These are phyloP conservation scores for Caenorhabditis sp. DNA, from an alignment of 2,888 invertebrate genomes.

Conservation along the genomic window DNA sequence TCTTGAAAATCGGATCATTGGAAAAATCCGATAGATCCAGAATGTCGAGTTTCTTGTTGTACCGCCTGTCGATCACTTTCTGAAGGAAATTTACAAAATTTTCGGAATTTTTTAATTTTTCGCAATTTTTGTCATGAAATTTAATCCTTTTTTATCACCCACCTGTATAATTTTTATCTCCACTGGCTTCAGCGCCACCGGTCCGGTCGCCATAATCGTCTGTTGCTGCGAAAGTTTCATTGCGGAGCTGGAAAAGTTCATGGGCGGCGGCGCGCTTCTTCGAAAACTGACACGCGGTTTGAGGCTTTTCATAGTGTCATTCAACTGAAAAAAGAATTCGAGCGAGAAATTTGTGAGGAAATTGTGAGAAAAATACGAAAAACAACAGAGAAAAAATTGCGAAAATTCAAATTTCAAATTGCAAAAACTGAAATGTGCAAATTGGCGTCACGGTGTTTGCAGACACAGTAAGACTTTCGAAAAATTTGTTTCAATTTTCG, in stretches of 20 bases:
- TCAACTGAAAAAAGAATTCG: background rate
- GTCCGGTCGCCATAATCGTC: too few species aligned
- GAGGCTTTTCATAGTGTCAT: too few species aligned
- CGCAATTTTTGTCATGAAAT: too few species aligned
- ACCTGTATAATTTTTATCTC: background rate
- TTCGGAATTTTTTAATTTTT: too few species aligned
- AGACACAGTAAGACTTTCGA: background rate
- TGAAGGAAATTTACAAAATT: too few species aligned
- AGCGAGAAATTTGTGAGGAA: background rate
- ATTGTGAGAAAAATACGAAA: background rate
- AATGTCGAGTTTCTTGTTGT: conserved; percentile 66
- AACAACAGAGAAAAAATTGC: too few species aligned
- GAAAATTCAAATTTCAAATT: too few species aligned
- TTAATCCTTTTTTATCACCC: background rate
- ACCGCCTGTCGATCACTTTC: conserved; percentile 74
- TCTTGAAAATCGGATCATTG: conserved; percentile 67
- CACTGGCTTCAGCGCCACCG: background rate
- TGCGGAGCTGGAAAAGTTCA: too few species aligned
- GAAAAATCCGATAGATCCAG: conserved; percentile 78
- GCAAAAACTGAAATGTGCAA: background rate
- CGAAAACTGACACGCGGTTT: too few species aligned
- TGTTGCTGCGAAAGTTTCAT: too few species aligned
- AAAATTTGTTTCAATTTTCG: too few species aligned
- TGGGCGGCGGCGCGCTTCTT: too few species aligned
- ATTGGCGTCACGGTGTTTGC: conserved; percentile 7